Evolutionary conservation across 2,113 vertebrate genomes (phyloP).

Genomic region (Aramus guarauna): DNA sequence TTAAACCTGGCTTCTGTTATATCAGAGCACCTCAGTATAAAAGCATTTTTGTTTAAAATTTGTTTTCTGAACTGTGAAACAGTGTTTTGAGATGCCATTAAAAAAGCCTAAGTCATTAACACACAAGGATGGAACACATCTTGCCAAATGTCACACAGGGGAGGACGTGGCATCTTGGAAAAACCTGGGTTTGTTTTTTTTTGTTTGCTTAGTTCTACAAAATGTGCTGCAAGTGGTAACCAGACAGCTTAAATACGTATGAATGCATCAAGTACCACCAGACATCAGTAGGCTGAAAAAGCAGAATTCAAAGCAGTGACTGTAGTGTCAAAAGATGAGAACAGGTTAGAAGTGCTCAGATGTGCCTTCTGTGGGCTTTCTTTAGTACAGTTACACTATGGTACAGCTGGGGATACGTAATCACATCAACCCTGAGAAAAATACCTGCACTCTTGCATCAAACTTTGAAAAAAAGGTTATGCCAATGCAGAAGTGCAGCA

Average conservation of each 20-base stretch:
- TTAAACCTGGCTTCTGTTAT: neutral
- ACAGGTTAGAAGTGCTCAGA: neutral
- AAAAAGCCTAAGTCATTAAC: neutral
- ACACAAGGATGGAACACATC: neutral
- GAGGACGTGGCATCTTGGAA: accelerated
- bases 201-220: neutral
- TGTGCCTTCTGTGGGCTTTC: neutral
- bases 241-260: neutral
- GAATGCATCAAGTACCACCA: neutral
- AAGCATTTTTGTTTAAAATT: neutral
- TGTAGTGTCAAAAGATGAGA: neutral
- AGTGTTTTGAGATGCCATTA: neutral
- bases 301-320: neutral
- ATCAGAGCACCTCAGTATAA: neutral
- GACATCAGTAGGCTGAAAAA: neutral
- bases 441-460: no score
- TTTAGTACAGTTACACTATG: accelerated
- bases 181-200: neutral
- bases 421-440: neutral
- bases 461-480: no score
- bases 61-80: neutral
- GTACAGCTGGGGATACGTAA: neutral
- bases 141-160: neutral
- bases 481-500: neutral
- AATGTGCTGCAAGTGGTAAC: neutral